Percentiles rank a stretch among this genome's conserved stretches.
phyloP scores from a whole-genome alignment of 2,888 invertebrate genomes.

The Limnephilus rhombicus region DNA sequence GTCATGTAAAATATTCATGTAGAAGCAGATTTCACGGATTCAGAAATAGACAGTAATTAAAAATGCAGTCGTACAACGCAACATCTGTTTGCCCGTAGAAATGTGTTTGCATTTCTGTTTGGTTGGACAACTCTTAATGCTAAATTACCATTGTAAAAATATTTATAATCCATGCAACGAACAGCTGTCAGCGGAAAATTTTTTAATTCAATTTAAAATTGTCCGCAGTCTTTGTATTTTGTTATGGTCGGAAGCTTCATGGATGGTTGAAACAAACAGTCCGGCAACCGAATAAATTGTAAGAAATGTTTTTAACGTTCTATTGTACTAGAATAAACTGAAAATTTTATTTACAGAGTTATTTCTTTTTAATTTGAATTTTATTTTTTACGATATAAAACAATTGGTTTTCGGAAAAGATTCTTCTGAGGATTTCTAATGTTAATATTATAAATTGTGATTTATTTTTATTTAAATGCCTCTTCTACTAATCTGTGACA shows the following conservation, averaged over 20 bases:
- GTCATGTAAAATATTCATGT: no score
- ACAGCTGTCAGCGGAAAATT: not conserved
- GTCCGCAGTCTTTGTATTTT: not conserved
- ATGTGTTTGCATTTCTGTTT: not conserved
- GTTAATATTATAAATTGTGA: no score
- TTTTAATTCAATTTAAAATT: not conserved
- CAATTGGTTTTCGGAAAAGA: no score
- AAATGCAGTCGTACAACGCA: not conserved
- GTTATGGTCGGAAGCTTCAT: not conserved
- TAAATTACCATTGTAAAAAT: not conserved
- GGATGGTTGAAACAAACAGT: not conserved
- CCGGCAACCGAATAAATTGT: not conserved
- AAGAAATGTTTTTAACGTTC: not conserved
- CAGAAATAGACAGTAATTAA: not conserved
- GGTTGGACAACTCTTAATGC: not conserved
- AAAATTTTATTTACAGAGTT: no score
- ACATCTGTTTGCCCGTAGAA: not conserved
- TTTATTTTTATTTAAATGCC: no score
- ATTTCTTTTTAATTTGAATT: no score
- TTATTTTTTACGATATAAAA: no score
- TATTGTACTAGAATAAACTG: not conserved
- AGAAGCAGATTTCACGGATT: not conserved
- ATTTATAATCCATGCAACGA: not conserved
- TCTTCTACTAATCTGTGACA: no score
- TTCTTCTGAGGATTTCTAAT: no score